Conservation (phyloP, 2,797 vertebrate species). For the Merluccius polli region DNA sequence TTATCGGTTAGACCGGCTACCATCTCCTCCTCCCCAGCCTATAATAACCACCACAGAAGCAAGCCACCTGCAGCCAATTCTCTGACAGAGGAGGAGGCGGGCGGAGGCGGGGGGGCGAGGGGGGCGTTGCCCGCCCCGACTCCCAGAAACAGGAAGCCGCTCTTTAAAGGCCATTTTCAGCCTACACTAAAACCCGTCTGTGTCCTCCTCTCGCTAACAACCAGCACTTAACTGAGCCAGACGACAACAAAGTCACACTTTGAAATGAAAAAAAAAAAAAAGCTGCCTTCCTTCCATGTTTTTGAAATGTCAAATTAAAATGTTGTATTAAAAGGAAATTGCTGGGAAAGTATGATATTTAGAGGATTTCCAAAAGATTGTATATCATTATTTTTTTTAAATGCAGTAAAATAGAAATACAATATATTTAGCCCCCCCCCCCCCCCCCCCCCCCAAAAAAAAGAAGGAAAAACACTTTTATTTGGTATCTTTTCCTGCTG, state of each 20-base stretch:
- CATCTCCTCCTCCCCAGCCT: conserved; percentile 45
- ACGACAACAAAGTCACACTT: conserved; percentile 54
- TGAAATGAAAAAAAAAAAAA: background rate
- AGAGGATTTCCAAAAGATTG: too few relatives aligned
- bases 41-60: conserved; percentile 69
- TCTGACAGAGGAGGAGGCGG: conserved; percentile 54
- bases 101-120: conserved; percentile 41
- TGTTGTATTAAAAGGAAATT: too few relatives aligned
- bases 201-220: conserved; percentile 52
- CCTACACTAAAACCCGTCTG: conserved; percentile 52
- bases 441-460: too few relatives aligned
- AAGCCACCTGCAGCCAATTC: conserved; percentile 69
- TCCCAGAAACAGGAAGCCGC: conserved; percentile 62
- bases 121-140: conserved; percentile 60
- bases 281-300: background rate
- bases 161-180: conserved; percentile 56
- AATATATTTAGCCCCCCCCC: too few relatives aligned
- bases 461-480: too few relatives aligned
- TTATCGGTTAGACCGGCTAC: too few relatives aligned
- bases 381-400: too few relatives aligned
- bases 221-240: conserved; percentile 59
- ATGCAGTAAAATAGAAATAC: too few relatives aligned
- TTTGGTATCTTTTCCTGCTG: too few relatives aligned
- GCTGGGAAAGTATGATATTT: too few relatives aligned
- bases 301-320: background rate